Conservation (phyloP, 2,797 vertebrate species). For the Menidia menidia region DNA sequence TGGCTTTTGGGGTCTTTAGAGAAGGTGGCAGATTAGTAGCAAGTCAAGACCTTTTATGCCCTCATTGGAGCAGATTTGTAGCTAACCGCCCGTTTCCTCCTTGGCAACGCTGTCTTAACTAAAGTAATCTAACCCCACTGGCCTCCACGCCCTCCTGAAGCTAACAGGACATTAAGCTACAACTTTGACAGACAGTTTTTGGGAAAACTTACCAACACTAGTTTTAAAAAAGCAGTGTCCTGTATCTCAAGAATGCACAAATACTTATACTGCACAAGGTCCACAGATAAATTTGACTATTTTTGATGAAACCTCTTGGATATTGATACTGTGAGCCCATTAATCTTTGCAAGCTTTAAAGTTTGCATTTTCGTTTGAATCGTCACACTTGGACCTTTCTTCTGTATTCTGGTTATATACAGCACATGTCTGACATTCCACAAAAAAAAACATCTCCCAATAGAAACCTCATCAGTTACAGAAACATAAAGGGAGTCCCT, state of each 20-base stretch:
- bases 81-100: slow-evolving; percentile 45
- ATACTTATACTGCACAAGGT: too few relatives aligned
- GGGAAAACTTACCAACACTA: too few relatives aligned
- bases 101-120: slow-evolving; percentile 60
- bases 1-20: slow-evolving; percentile 34
- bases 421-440: slow-evolving; percentile 11
- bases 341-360: too few relatives aligned
- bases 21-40: slow-evolving; percentile 62
- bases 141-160: slow-evolving; percentile 13
- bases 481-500: slow-evolving; percentile 38
- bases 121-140: slow-evolving; percentile 23
- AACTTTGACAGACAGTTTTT: slow-evolving; percentile 7
- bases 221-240: too few relatives aligned
- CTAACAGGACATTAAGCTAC: slow-evolving; percentile 29
- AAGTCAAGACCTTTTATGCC: slow-evolving; percentile 51
- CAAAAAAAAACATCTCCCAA: slow-evolving; percentile 26
- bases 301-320: too few relatives aligned
- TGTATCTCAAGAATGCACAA: too few relatives aligned
- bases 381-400: too few relatives aligned
- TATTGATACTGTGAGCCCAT: too few relatives aligned
- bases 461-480: slow-evolving; percentile 1
- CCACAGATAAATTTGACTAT: too few relatives aligned
- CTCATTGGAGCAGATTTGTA: slow-evolving; percentile 56
- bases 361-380: too few relatives aligned
- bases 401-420: background rate